Conservation (phyloP, 2,888 invertebrate genomes). For the Eilema depressum region DNA sequence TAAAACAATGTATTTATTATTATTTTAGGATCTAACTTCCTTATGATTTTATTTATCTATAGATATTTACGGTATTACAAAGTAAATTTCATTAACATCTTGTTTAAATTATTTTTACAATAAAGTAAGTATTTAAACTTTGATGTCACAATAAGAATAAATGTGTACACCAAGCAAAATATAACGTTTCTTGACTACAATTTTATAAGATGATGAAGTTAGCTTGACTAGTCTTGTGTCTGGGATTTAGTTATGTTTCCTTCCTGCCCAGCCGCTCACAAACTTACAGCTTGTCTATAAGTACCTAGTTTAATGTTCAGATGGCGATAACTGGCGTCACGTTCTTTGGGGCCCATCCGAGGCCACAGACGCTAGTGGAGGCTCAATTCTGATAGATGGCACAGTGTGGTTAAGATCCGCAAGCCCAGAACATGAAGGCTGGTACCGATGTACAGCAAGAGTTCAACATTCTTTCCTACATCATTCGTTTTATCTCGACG, state of each 20-base stretch:
- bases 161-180: too few relatives aligned
- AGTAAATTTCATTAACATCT: background rate
- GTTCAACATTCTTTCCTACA: constrained; percentile 79
- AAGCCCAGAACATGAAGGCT: constrained; percentile 93
- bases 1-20: background rate
- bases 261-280: background rate
- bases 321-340: constrained; percentile 82
- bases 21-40: background rate
- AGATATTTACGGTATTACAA: background rate
- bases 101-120: background rate
- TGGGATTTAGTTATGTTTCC: background rate
- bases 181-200: background rate
- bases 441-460: constrained; percentile 94
- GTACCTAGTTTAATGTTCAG: constrained; percentile 52
- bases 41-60: background rate
- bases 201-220: background rate
- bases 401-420: constrained; percentile 91
- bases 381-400: constrained; percentile 89
- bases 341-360: constrained; percentile 81
- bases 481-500: constrained; percentile 79
- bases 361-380: constrained; percentile 79
- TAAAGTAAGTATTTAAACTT: background rate
- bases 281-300: background rate
- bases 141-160: too few relatives aligned
- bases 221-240: background rate